Evolutionary conservation across 2,797 vertebrate species (phyloP), one percentile per base, ranked within the genome.

Genomic region (Trematomus bernacchii): DNA sequence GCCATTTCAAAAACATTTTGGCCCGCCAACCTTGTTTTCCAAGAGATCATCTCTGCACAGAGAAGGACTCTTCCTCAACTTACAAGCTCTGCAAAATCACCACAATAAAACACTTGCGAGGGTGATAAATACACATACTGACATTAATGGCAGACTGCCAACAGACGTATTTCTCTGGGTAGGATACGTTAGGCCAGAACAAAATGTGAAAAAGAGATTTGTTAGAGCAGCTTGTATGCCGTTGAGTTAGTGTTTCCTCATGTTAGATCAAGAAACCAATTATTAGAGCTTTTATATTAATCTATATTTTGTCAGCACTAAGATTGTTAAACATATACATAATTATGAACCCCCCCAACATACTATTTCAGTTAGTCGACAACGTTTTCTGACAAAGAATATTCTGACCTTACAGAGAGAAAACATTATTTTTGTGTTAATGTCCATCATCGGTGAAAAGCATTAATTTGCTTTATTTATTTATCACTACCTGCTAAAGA

Each of bases 281-380:
- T 83, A 67, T 73, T 71, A 65, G 48, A 86, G 66, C 85, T 85
- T 84, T 91, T 91, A 87, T 83, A 88, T 88, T 88, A 90, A 91
- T 88, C 78, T 80, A 80, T 77, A 80, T 84, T 82, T 90, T 55
- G 78, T 84, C 77, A 85, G 82, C 83, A 74, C 55, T 52, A 71
- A 70, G 68, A 77, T 64, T 76, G 72, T 90, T 91, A 89, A 88
- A 88, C 76, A 82, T 70, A 86, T 73, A 87, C 72, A 87, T 60
- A 73, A 77, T 79, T 43, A 76, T 33, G 60, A 85, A 85, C 71
- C 60, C 21, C 23, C 55, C 73, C 66, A 30, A 33, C 51, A 47
- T 68, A 66, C 0, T 21, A 71, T 73, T 76, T 64, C 75, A 51
- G 71, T 76, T 60, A 76, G 79, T 80, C 37, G n/a, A 52, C 16